These are phyloP conservation scores for Scaptomyza pallida DNA, from an alignment of 1,140 invertebrate species.

Conservation along the genomic window DNA sequence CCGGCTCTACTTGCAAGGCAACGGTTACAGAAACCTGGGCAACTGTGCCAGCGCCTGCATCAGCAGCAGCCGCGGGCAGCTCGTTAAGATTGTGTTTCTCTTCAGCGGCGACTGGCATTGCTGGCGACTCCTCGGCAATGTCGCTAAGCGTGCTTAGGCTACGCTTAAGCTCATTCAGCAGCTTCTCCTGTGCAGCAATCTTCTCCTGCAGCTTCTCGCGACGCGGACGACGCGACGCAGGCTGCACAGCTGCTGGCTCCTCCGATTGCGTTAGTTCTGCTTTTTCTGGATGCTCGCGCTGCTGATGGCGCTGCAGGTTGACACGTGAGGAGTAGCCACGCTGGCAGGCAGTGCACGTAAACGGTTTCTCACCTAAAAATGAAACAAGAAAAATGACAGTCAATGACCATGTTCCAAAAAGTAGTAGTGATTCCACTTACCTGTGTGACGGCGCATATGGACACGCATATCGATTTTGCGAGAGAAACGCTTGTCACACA, in stretches of 20 bases:
- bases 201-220: conserved; percentile 65
- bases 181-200: conserved; percentile 64
- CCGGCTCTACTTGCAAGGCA: conserved; percentile 75
- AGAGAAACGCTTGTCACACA: conserved; percentile 86
- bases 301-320: conserved; percentile 70
- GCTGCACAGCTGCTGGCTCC: conserved; percentile 7
- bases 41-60: conserved; percentile 61
- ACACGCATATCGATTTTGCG: conserved; percentile 85
- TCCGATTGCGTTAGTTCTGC: conserved; percentile 6
- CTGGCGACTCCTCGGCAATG: conserved; percentile 47
- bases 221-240: conserved; percentile 46
- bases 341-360: conserved; percentile 63
- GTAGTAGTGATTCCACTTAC: conserved; percentile 70
- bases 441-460: conserved; percentile 87
- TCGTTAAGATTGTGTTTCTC: conserved; percentile 14
- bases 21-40: conserved; percentile 74
- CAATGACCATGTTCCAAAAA: neutral
- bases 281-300: conserved; percentile 61
- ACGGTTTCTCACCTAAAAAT: conserved; percentile 71
- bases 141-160: conserved; percentile 49
- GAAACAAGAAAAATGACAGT: neutral
- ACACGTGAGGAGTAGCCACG: conserved; percentile 75
- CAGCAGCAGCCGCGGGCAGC: conserved; percentile 55
- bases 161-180: conserved; percentile 54
- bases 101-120: conserved; percentile 1